phyloP scores from a whole-genome alignment of 2,113 vertebrate species.

The western clawed frog (Xenopus tropicalis) region DNA sequence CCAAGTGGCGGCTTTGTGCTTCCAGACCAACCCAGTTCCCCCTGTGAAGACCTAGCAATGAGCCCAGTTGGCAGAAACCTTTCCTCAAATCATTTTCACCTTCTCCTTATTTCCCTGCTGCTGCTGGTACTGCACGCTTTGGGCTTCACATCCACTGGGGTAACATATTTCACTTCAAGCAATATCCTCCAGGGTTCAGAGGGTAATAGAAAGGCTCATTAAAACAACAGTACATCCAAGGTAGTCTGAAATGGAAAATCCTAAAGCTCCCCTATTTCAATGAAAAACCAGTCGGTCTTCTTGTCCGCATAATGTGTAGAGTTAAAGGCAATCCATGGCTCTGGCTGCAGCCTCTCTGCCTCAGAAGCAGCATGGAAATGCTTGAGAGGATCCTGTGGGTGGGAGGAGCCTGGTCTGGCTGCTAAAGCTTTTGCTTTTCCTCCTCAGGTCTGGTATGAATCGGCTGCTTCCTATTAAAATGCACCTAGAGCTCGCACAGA shows the following conservation, averaged over 20 bases:
- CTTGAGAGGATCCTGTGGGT: slow-evolving; percentile 63
- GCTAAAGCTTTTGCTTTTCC: slow-evolving; percentile 54
- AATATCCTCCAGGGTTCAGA: no score
- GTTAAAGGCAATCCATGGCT: slow-evolving; percentile 15
- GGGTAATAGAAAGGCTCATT: no score
- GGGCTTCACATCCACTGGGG: slow-evolving; percentile 39
- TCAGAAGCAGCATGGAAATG: slow-evolving; percentile 52
- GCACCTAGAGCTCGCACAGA: slow-evolving; percentile 47
- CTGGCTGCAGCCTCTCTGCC: slow-evolving; percentile 9
- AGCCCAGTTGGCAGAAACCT: slow-evolving; percentile 47
- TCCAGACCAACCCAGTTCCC: slow-evolving; percentile 30
- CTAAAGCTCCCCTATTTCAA: neutral
- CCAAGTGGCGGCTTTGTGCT: slow-evolving; percentile 23
- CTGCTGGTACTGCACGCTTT: neutral
- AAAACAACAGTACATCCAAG: slow-evolving; percentile 36
- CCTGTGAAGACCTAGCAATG: slow-evolving; percentile 23
- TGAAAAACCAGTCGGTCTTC: neutral
- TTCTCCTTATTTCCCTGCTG: slow-evolving; percentile 47
- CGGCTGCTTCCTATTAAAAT: slow-evolving; percentile 34
- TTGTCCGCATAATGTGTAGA: neutral
- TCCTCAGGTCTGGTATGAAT: slow-evolving; percentile 54
- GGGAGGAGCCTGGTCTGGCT: slow-evolving; percentile 71
- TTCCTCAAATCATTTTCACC: slow-evolving; percentile 52
- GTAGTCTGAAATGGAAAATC: slow-evolving; percentile 3
- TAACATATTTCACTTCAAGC: slow-evolving; percentile 28